A percentile compares a stretch with the other conserved stretches of the same genome.
phyloP scores from a whole-genome alignment of 2,888 invertebrate genomes.

The Hedychridium roseum region DNA sequence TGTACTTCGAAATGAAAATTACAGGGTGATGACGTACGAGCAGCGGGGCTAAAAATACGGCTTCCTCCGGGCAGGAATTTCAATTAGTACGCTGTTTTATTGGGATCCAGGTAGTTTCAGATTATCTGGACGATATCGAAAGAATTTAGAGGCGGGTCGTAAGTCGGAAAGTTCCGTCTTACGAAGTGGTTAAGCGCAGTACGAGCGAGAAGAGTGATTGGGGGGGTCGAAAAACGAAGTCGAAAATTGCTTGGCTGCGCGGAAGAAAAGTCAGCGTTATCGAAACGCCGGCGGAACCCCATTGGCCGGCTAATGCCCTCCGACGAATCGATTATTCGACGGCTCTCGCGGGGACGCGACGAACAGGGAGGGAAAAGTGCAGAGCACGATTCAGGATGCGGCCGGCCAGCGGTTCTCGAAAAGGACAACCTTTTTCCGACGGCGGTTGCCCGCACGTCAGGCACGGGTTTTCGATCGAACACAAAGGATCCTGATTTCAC shows the following conservation, averaged over 20 bases:
- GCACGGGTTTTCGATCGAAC: too few relatives aligned
- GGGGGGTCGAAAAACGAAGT: neutral
- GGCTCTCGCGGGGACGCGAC: conserved; percentile 12
- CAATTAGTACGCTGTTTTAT: too few relatives aligned
- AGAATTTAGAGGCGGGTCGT: too few relatives aligned
- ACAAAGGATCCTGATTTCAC: too few relatives aligned
- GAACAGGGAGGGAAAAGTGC: conserved; percentile 23
- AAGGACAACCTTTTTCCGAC: conserved; percentile 28
- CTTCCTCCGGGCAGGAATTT: too few relatives aligned
- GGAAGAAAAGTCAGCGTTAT: conserved; percentile 34
- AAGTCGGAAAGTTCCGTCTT: too few relatives aligned
- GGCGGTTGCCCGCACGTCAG: conserved; percentile 27
- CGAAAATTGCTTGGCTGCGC: conserved; percentile 22
- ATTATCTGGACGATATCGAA: too few relatives aligned
- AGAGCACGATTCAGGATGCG: conserved; percentile 26
- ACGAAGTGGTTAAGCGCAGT: neutral
- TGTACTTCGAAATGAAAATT: too few relatives aligned
- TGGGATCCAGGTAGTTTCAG: too few relatives aligned
- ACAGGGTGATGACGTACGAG: too few relatives aligned
- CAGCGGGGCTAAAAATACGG: too few relatives aligned
- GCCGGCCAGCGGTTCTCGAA: conserved; percentile 19
- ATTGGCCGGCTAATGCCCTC: conserved; percentile 33
- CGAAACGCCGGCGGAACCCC: conserved; percentile 34
- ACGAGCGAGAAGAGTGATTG: neutral
- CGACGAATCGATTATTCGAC: conserved; percentile 32